Conservation (phyloP, 92 coral and sea anemone species). For the Porites divaricata region DNA sequence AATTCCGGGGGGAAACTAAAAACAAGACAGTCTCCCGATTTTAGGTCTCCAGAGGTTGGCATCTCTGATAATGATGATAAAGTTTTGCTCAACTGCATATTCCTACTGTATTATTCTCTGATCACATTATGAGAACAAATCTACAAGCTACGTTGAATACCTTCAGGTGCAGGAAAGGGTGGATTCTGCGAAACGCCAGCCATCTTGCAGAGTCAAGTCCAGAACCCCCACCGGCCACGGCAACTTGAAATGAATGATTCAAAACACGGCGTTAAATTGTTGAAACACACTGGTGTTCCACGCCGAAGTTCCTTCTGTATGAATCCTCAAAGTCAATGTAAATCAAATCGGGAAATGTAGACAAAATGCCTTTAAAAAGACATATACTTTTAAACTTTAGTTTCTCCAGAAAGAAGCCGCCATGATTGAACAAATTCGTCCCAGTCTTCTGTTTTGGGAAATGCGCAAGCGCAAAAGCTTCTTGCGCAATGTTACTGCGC, state of each 20-base stretch:
- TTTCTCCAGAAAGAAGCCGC: not conserved
- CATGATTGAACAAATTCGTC: not conserved
- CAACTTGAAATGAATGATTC: not conserved
- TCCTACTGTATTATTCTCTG: not conserved
- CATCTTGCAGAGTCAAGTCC: constrained; percentile 32
- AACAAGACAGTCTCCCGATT: too few relatives aligned
- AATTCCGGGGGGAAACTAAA: too few relatives aligned
- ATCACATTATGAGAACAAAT: not conserved
- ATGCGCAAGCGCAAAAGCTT: not conserved
- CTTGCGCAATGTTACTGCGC: not conserved
- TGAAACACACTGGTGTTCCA: not conserved
- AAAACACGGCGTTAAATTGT: not conserved
- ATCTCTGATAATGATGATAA: too few relatives aligned
- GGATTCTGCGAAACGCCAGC: constrained; percentile 40
- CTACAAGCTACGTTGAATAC: not conserved
- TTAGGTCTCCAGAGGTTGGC: too few relatives aligned
- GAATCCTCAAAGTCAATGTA: not conserved
- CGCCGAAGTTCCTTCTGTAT: not conserved
- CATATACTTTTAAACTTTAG: not conserved
- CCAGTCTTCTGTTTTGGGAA: not conserved
- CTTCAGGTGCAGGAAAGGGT: constrained; percentile 48
- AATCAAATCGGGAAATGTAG: not conserved
- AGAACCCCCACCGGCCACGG: not conserved
- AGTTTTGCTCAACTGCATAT: too few relatives aligned
- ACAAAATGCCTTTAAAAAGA: not conserved